phyloP scores from a whole-genome alignment of 2,888 invertebrate species.

The Cremastinae sp. region DNA sequence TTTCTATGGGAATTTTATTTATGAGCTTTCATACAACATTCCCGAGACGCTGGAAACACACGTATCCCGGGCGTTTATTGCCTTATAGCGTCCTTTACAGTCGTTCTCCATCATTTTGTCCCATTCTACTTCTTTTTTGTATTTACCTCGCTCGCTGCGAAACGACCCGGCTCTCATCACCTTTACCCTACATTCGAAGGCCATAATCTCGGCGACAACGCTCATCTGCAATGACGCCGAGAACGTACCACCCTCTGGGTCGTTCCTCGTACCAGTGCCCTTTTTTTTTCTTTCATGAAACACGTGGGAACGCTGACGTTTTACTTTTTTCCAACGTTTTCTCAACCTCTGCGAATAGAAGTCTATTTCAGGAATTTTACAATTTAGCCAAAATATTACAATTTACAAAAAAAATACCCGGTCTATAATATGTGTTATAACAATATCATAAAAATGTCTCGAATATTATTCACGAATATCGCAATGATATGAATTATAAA shows the following conservation, averaged over 20 bases:
- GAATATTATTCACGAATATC: no score
- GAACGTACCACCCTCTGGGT: conserved; percentile 50
- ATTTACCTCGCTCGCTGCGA: conserved; percentile 44
- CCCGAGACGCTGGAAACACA: conserved; percentile 66
- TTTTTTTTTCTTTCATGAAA: conserved; percentile 3
- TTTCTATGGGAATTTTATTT: conserved; percentile 74
- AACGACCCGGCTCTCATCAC: conserved; percentile 14
- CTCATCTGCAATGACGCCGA: conserved; percentile 36
- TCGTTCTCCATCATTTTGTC: conserved; percentile 28
- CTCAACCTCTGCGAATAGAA: no score
- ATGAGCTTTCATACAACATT: conserved; percentile 72
- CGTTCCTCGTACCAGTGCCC: conserved; percentile 38
- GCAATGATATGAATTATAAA: no score
- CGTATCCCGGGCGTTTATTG: conserved; percentile 70
- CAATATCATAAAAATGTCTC: no score
- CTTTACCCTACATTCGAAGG: background rate
- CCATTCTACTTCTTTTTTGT: conserved; percentile 6
- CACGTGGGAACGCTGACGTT: conserved; percentile 13
- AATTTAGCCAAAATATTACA: no score
- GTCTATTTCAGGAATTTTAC: no score
- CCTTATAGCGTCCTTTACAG: conserved; percentile 60
- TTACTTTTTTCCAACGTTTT: no score
- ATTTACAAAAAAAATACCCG: no score
- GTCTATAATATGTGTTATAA: no score
- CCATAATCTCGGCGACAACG: conserved; percentile 26